phyloP scores from a whole-genome alignment of 2,113 vertebrate species.

The Struthio camelus region DNA sequence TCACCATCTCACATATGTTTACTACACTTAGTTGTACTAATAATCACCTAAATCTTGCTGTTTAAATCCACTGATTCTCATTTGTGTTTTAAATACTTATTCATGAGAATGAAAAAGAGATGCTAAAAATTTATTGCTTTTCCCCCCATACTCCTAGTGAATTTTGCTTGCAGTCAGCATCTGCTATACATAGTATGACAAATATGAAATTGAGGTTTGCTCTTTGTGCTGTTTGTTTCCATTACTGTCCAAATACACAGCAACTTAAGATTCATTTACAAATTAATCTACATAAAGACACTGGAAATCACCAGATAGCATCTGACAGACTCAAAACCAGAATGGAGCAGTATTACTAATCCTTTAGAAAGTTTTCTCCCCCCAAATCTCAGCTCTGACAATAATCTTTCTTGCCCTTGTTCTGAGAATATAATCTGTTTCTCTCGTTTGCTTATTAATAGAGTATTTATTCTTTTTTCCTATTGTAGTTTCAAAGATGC shows the following conservation, averaged over 20 bases:
- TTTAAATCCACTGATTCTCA: not conserved
- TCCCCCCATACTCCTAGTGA: not conserved
- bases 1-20: not conserved
- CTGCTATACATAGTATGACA: rapidly evolving
- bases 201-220: not conserved
- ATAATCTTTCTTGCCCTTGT: not conserved
- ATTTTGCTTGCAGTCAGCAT: not conserved
- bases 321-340: not conserved
- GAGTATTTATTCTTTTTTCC: not conserved
- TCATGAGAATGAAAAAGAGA: not conserved
- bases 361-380: not conserved
- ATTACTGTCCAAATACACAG: too few species aligned
- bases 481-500: not conserved
- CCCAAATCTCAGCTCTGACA: not conserved
- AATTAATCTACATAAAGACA: not conserved
- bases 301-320: not conserved
- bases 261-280: not conserved
- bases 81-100: not conserved
- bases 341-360: not conserved
- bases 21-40: not conserved
- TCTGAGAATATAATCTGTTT: not conserved
- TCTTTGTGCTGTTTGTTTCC: not conserved
- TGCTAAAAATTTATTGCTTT: not conserved
- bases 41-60: not conserved
- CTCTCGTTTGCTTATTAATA: not conserved